Evolutionary conservation across 1,140 invertebrate species (phyloP), one percentile per base, ranked within the genome.

Genomic region (Probaryconus sp.): DNA sequence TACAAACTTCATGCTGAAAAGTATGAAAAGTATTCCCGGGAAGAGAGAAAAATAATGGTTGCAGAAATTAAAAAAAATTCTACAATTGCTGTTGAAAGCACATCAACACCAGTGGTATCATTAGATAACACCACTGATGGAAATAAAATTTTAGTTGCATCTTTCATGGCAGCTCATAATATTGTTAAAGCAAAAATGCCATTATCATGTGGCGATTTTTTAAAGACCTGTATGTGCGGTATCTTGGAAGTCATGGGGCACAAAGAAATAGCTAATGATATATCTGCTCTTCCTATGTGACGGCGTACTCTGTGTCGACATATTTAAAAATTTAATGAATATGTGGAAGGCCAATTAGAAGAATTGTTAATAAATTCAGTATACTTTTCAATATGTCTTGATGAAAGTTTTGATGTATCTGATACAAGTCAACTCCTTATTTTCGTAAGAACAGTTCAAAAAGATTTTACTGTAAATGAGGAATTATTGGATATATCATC

Each of bases 401-500:
- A 5, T 33, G 3, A 33, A 3, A 13, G 33, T 7, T 14, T 2
- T 2, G 5, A 37, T 37, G 5, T 37, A 4, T 37, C 33, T 14
- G 10, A 33, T 10, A 10, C 10, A 3, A 33, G 5, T 10, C 31
- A 6, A 6, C 10, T 33, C 3, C 10, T 33, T 3, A 33, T 33
- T 6, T 33, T 33, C 10, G 5, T 33, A 3, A 30, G 65, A 16
- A 30, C 30, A 1, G 40, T 69, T 18, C 40, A 42, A 60, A 10
- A 5, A 20, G 47, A 69, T 21, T 60, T 61, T 30, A 18, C 33
- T 13, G 31, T 37, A 5, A 37, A 37, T 3, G 33, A 37, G 16
- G 33, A 37, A 37, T 14, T 37, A 14, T 14, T 37, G 5, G 13
- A 51, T 17, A 11, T 69, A 14, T 2, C 7, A 24, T 11, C 55